Conservation (phyloP, 2,888 invertebrate genomes). For the Oxytorus armatus region DNA sequence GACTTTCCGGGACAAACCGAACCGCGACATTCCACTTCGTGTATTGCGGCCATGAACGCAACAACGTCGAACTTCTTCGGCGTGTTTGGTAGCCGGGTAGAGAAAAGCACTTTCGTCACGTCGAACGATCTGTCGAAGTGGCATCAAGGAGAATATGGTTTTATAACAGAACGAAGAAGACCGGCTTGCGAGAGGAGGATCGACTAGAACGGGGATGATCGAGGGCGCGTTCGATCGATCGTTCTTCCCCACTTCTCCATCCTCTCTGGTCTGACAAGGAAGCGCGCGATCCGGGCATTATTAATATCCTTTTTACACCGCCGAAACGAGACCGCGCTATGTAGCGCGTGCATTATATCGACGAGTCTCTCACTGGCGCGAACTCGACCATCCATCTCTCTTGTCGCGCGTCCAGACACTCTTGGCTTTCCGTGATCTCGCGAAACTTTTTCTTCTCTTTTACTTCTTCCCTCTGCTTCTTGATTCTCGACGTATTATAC, state of each 20-base stretch:
- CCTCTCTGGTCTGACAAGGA: constrained; percentile 61
- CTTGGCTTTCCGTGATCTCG: too few species aligned
- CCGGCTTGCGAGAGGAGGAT: constrained; percentile 18
- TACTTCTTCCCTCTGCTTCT: constrained; percentile 40
- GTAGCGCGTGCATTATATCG: constrained; percentile 53
- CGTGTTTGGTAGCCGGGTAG: too few species aligned
- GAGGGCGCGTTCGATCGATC: constrained; percentile 33
- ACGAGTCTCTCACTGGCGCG: constrained; percentile 56
- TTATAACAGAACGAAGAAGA: not conserved
- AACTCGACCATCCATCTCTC: constrained; percentile 69
- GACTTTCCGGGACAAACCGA: constrained; percentile 46
- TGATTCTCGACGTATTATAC: constrained; percentile 38
- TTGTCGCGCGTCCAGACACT: constrained; percentile 59
- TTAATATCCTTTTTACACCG: constrained; percentile 70
- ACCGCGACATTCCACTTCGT: constrained; percentile 24
- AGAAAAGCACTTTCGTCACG: constrained; percentile 7
- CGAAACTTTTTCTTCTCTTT: constrained; percentile 43
- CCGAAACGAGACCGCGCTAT: constrained; percentile 63
- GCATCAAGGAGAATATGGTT: not conserved
- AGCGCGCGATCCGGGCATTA: constrained; percentile 67
- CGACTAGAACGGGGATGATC: constrained; percentile 9
- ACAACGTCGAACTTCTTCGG: constrained; percentile 1
- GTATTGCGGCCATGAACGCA: not conserved
- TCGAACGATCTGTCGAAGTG: not conserved
- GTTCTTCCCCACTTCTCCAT: too few species aligned